Conservation (phyloP, 1,140 invertebrate species). For the Anoplophora glabripennis region DNA sequence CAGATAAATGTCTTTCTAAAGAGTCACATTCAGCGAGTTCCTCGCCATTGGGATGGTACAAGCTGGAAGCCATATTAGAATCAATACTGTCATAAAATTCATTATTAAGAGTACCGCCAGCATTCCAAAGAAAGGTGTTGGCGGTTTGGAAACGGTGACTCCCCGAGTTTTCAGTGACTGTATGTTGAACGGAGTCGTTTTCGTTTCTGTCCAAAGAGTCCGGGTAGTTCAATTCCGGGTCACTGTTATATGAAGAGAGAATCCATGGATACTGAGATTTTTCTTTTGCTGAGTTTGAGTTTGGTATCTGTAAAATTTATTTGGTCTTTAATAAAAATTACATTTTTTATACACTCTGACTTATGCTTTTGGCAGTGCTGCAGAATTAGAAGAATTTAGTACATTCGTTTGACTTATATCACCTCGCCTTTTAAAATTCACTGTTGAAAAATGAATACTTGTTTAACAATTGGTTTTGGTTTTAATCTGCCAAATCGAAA, state of each 20-base stretch:
- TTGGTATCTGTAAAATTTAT: slow-evolving; percentile 24
- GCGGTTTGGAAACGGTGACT: slow-evolving; percentile 50
- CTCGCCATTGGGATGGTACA: slow-evolving; percentile 49
- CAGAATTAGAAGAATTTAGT: too few species aligned
- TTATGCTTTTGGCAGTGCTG: too few species aligned
- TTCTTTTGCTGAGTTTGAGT: slow-evolving; percentile 39
- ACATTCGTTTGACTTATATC: too few species aligned
- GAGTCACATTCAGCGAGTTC: slow-evolving; percentile 58
- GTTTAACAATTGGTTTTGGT: too few species aligned
- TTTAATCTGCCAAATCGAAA: too few species aligned
- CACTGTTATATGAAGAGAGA: slow-evolving; percentile 49
- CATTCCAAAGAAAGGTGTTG: slow-evolving; percentile 49
- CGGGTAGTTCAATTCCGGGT: slow-evolving; percentile 33
- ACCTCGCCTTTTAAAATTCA: too few species aligned
- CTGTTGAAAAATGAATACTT: too few species aligned
- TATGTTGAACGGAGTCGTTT: slow-evolving; percentile 32
- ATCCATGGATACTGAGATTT: slow-evolving; percentile 51
- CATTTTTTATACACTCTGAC: too few species aligned
- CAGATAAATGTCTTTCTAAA: slow-evolving; percentile 47
- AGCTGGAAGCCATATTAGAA: slow-evolving; percentile 49
- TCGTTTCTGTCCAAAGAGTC: slow-evolving; percentile 45
- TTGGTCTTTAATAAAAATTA: too few species aligned
- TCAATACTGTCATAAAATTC: slow-evolving; percentile 58
- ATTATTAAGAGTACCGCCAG: slow-evolving; percentile 17
- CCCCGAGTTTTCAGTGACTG: slow-evolving; percentile 42